Evolutionary conservation across 2,888 invertebrate species (phyloP), one percentile per base, ranked within the genome.

Genomic region (Dinocampus coccinellae): DNA sequence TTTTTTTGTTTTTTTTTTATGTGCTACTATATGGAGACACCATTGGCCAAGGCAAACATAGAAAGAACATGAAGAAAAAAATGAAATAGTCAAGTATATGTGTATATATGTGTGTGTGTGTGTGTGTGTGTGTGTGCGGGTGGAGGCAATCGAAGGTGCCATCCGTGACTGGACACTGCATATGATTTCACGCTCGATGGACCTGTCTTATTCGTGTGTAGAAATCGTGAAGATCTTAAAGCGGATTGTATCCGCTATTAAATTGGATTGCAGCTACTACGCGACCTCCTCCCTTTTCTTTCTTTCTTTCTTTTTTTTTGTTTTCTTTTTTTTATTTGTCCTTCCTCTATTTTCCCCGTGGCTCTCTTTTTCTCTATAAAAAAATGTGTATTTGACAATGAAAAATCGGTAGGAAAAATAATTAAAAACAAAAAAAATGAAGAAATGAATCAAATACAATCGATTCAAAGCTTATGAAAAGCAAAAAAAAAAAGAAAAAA

Each of bases 221-320:
- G 87, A 87, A 87, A 87, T 87, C 87, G 87, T 87, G 86, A 87
- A 87, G 87, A 87, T 87, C 86, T 85, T 83, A 82, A 81, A 77
- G 76, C 83, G 84, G 87, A 87, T 77, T 77, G 77, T 87, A 87
- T 85, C 84, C 84, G 85, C 83, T 84, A 83, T 84, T 85, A 86
- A 87, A 87, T 87, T 87, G 84, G 86, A 86, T 85, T 84, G 85
- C 84, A 82, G 78, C 82, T 82, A 79, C 80, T 64, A 69, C 68
- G 71, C 74, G 73, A 77, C 73, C 75, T 77, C 75, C 74, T 73
- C 60, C 53, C 33, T 62, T 34, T 70, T 13, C 26, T 69, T 67
- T 69, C 58, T 63, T 66, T 58, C 13, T 65, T 64, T 64, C 52
- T 26, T n/a, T n/a, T n/a, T n/a, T n/a, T n/a, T n/a, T n/a, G n/a